Conservation (phyloP, 2,797 vertebrate genomes). For the Pteropus rufus region DNA sequence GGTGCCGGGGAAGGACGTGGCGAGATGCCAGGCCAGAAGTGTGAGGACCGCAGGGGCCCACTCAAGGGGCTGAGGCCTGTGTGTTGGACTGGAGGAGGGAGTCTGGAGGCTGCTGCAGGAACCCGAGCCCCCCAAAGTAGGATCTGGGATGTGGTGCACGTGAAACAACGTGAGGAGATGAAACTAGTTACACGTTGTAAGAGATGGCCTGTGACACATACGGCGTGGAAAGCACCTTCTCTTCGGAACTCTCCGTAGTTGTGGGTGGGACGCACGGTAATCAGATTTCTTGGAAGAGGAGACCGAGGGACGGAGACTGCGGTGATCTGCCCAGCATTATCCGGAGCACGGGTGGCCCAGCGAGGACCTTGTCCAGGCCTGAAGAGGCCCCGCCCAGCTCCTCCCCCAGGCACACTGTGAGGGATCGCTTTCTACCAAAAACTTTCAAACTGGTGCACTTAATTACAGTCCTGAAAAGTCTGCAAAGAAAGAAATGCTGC, state of each 20-base stretch:
- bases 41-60: not conserved
- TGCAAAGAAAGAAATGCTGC: not conserved
- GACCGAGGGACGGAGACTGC: not conserved
- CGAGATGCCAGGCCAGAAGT: not conserved
- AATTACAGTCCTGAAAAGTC: not conserved
- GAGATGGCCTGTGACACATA: accelerated
- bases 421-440: not conserved
- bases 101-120: accelerated
- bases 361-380: not conserved
- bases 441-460: not conserved
- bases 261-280: not conserved
- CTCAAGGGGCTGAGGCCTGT: not conserved
- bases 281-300: not conserved
- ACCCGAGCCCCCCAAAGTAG: accelerated
- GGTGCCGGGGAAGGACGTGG: not conserved
- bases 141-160: not conserved
- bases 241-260: not conserved
- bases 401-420: not conserved
- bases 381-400: not conserved
- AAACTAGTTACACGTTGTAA: not conserved
- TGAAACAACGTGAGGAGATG: too few relatives aligned
- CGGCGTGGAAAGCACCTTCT: not conserved
- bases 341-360: not conserved
- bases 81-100: not conserved
- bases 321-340: not conserved